Conservation (phyloP, 2,888 invertebrate species). For the Yponomeuta evonymella region DNA sequence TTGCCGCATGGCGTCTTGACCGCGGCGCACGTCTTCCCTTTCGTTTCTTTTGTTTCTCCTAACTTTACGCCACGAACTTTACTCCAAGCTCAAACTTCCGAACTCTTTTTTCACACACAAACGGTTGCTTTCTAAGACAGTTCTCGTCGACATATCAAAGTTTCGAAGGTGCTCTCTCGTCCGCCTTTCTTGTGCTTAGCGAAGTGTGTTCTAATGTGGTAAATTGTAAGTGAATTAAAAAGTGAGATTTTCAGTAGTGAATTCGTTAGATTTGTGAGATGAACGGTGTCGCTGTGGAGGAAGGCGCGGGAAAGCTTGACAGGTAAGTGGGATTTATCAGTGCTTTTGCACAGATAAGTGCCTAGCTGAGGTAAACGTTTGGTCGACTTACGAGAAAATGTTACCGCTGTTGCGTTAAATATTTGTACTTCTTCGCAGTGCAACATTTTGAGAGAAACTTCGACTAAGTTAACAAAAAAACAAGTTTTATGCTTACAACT, state of each 20-base stretch:
- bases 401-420: not conserved
- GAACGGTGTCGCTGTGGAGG: slow-evolving; percentile 42
- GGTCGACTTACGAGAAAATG: no score
- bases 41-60: slow-evolving; percentile 27
- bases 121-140: no score
- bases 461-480: no score
- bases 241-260: slow-evolving; percentile 11
- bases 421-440: not conserved
- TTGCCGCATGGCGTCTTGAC: slow-evolving; percentile 39
- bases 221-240: not conserved
- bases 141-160: slow-evolving; percentile 12
- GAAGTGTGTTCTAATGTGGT: not conserved
- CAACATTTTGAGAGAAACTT: not conserved
- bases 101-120: not conserved
- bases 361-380: not conserved
- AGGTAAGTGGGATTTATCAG: slow-evolving; percentile 24
- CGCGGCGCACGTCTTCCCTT: slow-evolving; percentile 29
- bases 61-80: slow-evolving; percentile 8
- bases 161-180: slow-evolving; percentile 28
- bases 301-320: slow-evolving; percentile 43
- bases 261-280: slow-evolving; percentile 20
- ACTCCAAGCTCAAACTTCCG: not conserved
- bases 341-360: not conserved
- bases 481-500: no score
- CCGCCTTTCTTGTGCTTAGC: slow-evolving; percentile 22